Evolutionary conservation across 2,113 vertebrate species (phyloP).

Genomic region (Arvicanthis niloticus): DNA sequence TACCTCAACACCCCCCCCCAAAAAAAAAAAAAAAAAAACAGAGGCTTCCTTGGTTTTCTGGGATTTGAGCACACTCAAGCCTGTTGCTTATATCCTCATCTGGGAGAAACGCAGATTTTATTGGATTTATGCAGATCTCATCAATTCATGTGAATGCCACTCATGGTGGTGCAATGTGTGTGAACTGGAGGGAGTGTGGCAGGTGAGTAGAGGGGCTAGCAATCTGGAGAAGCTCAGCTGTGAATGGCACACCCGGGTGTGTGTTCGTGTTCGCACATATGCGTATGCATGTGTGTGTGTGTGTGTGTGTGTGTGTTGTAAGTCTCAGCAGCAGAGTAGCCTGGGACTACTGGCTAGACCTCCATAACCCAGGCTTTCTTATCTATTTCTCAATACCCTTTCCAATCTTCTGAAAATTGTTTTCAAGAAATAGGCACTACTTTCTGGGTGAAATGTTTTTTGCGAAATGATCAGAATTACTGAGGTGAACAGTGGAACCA

Average conservation of each 20-base stretch:
- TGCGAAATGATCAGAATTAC: not conserved
- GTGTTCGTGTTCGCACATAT: not conserved
- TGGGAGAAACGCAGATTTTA: not conserved
- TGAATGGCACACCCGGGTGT: fast-evolving
- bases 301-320: fast-evolving
- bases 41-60: not conserved
- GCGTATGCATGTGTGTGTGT: not conserved
- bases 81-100: not conserved
- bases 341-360: not conserved
- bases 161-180: not conserved
- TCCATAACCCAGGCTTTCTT: not conserved
- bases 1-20: too few relatives aligned
- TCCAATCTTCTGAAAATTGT: not conserved
- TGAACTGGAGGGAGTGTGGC: not conserved
- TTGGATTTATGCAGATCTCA: not conserved
- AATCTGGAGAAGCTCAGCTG: not conserved
- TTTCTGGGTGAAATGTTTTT: slow-evolving; percentile 13
- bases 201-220: too few relatives aligned
- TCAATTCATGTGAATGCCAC: not conserved
- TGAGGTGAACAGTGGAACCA: not conserved
- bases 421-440: not conserved
- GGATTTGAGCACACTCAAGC: not conserved
- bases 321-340: too few relatives aligned
- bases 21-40: too few relatives aligned
- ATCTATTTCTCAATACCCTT: not conserved